phyloP scores from a whole-genome alignment of 2,888 invertebrate genomes.

The Apoderus coryli region DNA sequence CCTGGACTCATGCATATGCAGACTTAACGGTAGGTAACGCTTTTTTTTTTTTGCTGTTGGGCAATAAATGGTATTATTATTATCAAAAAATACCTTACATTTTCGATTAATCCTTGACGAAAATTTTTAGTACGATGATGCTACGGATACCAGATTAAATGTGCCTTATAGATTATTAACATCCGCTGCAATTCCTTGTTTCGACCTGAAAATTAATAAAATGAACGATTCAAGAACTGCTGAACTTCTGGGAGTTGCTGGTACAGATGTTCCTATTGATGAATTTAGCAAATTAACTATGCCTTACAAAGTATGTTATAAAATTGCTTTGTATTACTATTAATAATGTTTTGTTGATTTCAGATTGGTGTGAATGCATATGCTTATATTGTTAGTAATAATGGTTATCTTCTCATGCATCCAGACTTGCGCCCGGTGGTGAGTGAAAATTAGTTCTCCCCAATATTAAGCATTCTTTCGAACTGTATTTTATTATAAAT shows the following conservation, averaged over 20 bases:
- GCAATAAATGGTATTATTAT: constrained; percentile 3
- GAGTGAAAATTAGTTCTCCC: constrained; percentile 29
- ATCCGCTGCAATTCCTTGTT: constrained; percentile 86
- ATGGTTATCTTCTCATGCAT: constrained; percentile 89
- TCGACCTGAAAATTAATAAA: constrained; percentile 54
- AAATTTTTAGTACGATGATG: constrained; percentile 25
- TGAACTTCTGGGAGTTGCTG: constrained; percentile 84
- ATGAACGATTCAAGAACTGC: constrained; percentile 47
- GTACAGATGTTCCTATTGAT: constrained; percentile 85
- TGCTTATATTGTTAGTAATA: constrained; percentile 92
- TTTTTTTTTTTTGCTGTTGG: constrained; percentile 9
- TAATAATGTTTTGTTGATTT: neutral
- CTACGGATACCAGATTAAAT: constrained; percentile 23
- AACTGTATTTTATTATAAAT: too few relatives aligned
- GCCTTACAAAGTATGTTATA: constrained; percentile 55
- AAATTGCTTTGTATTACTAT: neutral
- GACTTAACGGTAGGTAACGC: constrained; percentile 65
- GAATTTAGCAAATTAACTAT: constrained; percentile 81
- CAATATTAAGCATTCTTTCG: too few relatives aligned
- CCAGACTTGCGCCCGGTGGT: constrained; percentile 84
- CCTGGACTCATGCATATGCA: constrained; percentile 92
- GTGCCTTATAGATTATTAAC: constrained; percentile 61
- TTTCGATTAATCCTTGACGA: constrained; percentile 5
- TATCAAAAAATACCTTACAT: too few relatives aligned
- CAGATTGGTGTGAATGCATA: constrained; percentile 93